Conservation (phyloP, 2,113 vertebrate species). For the Fregata magnificens region DNA sequence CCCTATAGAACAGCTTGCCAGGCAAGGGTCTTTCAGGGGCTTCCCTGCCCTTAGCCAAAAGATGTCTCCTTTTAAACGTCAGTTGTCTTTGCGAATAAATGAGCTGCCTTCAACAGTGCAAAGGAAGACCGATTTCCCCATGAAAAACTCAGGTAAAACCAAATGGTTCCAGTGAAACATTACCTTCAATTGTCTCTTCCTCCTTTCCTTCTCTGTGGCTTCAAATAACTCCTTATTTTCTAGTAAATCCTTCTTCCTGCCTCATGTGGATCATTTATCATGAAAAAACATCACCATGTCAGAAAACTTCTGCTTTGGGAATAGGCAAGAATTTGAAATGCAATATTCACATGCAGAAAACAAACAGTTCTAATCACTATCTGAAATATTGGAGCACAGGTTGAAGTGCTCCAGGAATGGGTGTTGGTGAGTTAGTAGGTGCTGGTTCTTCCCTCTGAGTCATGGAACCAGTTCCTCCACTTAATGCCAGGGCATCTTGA, state of each 20-base stretch:
- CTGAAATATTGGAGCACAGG: not conserved
- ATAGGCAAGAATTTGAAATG: not conserved
- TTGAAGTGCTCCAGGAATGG: not conserved
- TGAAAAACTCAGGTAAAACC: conserved; percentile 88
- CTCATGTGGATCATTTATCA: not conserved
- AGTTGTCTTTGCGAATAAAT: conserved; percentile 93
- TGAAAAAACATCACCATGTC: not conserved
- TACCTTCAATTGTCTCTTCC: not conserved
- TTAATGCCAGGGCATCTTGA: not conserved
- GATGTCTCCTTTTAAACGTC: conserved; percentile 97
- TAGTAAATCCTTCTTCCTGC: not conserved
- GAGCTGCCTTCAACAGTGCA: conserved; percentile 96
- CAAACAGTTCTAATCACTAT: not conserved
- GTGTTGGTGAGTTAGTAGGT: not conserved
- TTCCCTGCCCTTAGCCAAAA: conserved; percentile 97
- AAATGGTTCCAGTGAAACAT: not conserved
- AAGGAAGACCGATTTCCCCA: conserved; percentile 95
- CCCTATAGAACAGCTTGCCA: conserved; percentile 90
- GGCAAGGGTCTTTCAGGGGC: conserved; percentile 96
- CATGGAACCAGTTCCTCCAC: conserved; percentile 8
- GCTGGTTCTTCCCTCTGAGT: not conserved
- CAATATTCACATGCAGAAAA: not conserved
- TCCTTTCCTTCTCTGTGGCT: not conserved
- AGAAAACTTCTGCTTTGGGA: not conserved
- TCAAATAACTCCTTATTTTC: not conserved